Conservation (phyloP, 2,888 invertebrate genomes). For the Pharmacophagus antenor region DNA sequence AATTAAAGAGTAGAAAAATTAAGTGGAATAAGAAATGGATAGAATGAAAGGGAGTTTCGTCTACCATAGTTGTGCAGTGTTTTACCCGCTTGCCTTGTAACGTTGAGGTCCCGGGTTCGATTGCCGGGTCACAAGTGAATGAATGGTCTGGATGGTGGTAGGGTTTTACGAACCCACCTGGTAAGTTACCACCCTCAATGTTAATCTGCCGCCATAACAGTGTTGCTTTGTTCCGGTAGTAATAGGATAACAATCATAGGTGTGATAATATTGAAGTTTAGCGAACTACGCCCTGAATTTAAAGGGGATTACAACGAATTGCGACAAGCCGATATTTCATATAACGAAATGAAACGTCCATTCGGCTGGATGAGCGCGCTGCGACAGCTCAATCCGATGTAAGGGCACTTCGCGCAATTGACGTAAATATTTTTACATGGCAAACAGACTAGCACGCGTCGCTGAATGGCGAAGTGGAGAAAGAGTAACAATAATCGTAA, state of each 20-base stretch:
- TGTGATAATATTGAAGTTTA: background rate
- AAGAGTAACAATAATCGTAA: too few relatives aligned
- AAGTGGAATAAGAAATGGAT: background rate
- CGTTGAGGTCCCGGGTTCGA: too few relatives aligned
- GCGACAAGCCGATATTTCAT: slow-evolving; percentile 26
- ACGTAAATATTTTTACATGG: background rate
- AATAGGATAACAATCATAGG: too few relatives aligned
- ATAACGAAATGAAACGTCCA: slow-evolving; percentile 21
- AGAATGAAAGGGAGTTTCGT: background rate
- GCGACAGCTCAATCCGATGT: background rate
- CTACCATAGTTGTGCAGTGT: too few relatives aligned
- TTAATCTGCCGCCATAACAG: too few relatives aligned
- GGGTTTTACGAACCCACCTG: too few relatives aligned
- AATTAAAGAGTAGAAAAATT: background rate
- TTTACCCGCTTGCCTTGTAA: too few relatives aligned
- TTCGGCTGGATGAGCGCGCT: slow-evolving; percentile 1
- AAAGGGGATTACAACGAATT: slow-evolving; percentile 14
- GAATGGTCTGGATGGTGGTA: too few relatives aligned
- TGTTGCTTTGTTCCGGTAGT: too few relatives aligned
- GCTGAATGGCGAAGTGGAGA: background rate
- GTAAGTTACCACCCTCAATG: too few relatives aligned
- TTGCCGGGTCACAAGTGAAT: too few relatives aligned
- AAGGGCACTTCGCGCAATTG: slow-evolving; percentile 11
- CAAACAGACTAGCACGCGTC: background rate
- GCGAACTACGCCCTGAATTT: slow-evolving; percentile 8